phyloP scores from a whole-genome alignment of 1,140 invertebrate species.

The Zaprionus ornatus region DNA sequence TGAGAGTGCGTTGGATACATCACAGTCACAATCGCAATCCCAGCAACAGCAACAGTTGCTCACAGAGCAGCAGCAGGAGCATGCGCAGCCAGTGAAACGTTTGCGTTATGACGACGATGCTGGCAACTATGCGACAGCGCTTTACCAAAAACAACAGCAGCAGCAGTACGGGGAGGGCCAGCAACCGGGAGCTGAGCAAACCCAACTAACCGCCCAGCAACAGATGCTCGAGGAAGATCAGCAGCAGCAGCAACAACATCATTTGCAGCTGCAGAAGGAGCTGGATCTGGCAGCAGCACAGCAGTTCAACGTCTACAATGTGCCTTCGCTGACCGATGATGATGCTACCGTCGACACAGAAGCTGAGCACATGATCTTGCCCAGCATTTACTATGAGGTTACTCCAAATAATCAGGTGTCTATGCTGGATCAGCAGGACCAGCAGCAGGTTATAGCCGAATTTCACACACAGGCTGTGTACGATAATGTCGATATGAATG shows the following conservation, averaged over 20 bases:
- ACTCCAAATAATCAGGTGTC: conserved; percentile 71
- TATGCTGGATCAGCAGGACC: conserved; percentile 74
- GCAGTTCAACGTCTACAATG: conserved; percentile 73
- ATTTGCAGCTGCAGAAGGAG: conserved; percentile 60
- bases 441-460: conserved; percentile 71
- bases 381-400: conserved; percentile 77
- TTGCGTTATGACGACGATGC: conserved; percentile 69
- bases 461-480: conserved; percentile 73
- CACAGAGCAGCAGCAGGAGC: conserved; percentile 34
- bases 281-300: conserved; percentile 35
- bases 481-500: conserved; percentile 68
- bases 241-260: conserved; percentile 59
- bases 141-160: conserved; percentile 51
- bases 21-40: conserved; percentile 40
- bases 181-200: conserved; percentile 43
- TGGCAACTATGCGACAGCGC: conserved; percentile 39
- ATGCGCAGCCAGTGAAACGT: conserved; percentile 59
- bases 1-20: conserved; percentile 71
- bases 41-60: conserved; percentile 30
- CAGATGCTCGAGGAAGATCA: conserved; percentile 67
- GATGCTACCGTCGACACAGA: conserved; percentile 1
- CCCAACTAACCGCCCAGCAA: conserved; percentile 68
- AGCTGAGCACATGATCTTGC: conserved; percentile 71
- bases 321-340: conserved; percentile 74
- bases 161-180: conserved; percentile 47